phyloP scores from a whole-genome alignment of 2,888 invertebrate species.

The Epinotia nisella region DNA sequence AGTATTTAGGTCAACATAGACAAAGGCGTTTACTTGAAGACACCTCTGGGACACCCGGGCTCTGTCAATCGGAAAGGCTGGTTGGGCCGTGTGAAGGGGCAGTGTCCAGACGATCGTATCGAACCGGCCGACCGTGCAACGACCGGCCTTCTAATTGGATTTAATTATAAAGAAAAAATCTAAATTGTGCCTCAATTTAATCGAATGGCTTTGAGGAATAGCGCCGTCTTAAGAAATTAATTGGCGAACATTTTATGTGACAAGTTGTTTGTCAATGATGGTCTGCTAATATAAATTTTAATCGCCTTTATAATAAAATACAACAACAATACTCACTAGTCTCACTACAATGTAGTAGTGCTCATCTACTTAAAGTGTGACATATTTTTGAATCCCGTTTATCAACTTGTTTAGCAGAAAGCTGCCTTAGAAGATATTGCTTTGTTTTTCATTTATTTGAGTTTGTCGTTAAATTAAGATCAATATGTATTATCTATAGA shows the following conservation, averaged over 20 bases:
- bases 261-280: not conserved
- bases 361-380: too few species aligned
- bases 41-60: constrained; percentile 22
- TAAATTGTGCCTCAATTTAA: constrained; percentile 36
- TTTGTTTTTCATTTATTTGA: too few species aligned
- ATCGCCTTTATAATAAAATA: not conserved
- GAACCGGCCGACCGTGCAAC: constrained; percentile 61
- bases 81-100: constrained; percentile 70
- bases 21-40: constrained; percentile 20
- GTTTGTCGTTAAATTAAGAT: too few species aligned
- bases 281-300: not conserved
- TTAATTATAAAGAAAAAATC: constrained; percentile 53
- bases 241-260: not conserved
- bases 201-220: constrained; percentile 11
- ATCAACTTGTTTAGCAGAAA: too few species aligned
- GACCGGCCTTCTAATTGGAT: constrained; percentile 60
- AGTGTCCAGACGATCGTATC: constrained; percentile 62
- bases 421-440: too few species aligned
- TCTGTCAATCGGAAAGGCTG: constrained; percentile 57
- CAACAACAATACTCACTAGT: too few species aligned
- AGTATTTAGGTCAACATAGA: constrained; percentile 25
- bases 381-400: too few species aligned
- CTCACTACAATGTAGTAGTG: too few species aligned
- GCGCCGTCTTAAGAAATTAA: not conserved
- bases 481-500: too few species aligned